Conservation (phyloP, 2,888 invertebrate genomes). For the Mechanitis mazaeus region DNA sequence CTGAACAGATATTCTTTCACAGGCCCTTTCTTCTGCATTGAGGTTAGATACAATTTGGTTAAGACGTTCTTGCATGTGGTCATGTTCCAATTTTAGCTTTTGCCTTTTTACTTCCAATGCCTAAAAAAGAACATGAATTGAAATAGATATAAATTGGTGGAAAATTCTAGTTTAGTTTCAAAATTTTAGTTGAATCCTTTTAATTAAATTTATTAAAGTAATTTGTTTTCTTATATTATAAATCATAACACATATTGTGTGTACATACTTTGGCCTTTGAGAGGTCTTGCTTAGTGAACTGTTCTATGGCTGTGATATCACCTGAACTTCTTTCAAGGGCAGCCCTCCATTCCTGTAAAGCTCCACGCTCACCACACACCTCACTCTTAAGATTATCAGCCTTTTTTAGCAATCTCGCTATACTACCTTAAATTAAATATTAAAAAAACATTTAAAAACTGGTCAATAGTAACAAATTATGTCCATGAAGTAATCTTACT, state of each 20-base stretch:
- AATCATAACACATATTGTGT: neutral
- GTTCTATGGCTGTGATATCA: slow-evolving; percentile 82
- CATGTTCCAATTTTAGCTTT: slow-evolving; percentile 67
- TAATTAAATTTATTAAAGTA: too few relatives aligned
- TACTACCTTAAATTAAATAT: slow-evolving; percentile 53
- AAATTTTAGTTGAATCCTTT: too few relatives aligned
- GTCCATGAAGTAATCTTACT: slow-evolving; percentile 32
- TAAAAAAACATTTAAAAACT: neutral
- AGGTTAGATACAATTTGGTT: slow-evolving; percentile 68
- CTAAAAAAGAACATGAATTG: slow-evolving; percentile 38
- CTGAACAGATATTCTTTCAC: slow-evolving; percentile 69
- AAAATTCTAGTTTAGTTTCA: too few relatives aligned
- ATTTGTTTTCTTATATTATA: neutral
- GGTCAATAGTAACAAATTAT: neutral
- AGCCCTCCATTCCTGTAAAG: slow-evolving; percentile 83
- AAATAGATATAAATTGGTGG: neutral
- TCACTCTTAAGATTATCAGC: slow-evolving; percentile 80
- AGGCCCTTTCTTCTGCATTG: slow-evolving; percentile 65
- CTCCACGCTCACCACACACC: slow-evolving; percentile 82
- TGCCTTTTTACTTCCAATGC: slow-evolving; percentile 61
- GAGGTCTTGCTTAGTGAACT: slow-evolving; percentile 83
- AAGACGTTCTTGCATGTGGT: slow-evolving; percentile 60
- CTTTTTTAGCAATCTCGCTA: slow-evolving; percentile 74
- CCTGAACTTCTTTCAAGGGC: slow-evolving; percentile 81
- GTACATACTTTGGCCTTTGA: slow-evolving; percentile 76